Conservation (phyloP, 2,797 vertebrate genomes). For the Geotrypetes seraphini region DNA sequence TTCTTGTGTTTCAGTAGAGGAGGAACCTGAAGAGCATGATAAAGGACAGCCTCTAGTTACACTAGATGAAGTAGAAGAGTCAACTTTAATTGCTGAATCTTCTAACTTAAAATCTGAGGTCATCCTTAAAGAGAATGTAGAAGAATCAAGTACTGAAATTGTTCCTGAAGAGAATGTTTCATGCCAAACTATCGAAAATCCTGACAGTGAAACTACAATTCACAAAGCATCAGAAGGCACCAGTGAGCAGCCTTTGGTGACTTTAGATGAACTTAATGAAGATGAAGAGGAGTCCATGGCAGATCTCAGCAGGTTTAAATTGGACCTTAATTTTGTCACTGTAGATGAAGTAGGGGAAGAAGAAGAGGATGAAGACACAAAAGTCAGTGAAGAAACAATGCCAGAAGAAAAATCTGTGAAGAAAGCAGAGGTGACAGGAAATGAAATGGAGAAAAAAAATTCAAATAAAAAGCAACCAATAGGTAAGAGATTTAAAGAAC, state of each 20-base stretch:
- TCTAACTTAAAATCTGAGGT: constrained; percentile 7
- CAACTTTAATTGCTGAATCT: constrained; percentile 31
- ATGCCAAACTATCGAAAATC: constrained; percentile 42
- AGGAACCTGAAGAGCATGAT: constrained; percentile 48
- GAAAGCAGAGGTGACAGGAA: no score
- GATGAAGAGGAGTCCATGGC: constrained; percentile 52
- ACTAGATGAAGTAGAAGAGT: constrained; percentile 68
- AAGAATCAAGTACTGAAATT: constrained; percentile 4
- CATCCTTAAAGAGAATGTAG: constrained; percentile 10
- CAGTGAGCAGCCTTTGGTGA: constrained; percentile 53
- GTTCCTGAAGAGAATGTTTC: constrained; percentile 22
- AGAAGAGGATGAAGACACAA: constrained; percentile 50
- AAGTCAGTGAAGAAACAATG: not conserved
- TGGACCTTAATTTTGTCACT: constrained; percentile 64
- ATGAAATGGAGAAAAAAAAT: no score
- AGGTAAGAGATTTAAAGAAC: no score
- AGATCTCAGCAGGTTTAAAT: constrained; percentile 51
- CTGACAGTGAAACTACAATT: constrained; percentile 39
- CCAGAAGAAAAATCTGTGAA: not conserved
- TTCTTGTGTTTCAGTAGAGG: constrained; percentile 47
- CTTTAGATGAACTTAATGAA: constrained; percentile 65
- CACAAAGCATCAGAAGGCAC: constrained; percentile 48
- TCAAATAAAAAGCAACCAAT: no score
- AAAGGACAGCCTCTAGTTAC: constrained; percentile 54
- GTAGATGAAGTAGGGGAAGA: constrained; percentile 77